A percentile compares a stretch with the other conserved stretches of the same genome.
These are phyloP conservation scores for Aleiodes leptofemur DNA, from an alignment of 2,888 invertebrate species.

Conservation along the genomic window DNA sequence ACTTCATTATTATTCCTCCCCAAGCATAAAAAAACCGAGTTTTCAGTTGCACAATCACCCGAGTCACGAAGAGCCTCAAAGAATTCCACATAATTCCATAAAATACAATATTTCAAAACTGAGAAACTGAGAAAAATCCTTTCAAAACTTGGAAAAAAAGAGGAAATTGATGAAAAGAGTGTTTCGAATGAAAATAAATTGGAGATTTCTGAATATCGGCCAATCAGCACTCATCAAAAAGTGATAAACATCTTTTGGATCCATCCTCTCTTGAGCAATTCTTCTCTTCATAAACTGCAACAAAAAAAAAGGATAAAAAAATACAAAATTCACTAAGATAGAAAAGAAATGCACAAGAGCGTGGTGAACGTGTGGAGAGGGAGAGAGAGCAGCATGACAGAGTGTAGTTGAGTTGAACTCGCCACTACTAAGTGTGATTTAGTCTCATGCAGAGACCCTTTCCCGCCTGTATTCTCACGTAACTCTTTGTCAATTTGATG, in stretches of 20 bases:
- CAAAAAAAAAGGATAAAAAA: not conserved
- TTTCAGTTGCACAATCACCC: conserved; percentile 3
- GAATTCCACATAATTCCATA: not conserved
- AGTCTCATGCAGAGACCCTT: conserved; percentile 55
- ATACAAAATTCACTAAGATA: not conserved
- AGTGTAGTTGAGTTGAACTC: conserved; percentile 31
- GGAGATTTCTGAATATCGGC: no score
- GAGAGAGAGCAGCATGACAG: not conserved
- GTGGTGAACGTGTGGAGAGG: conserved; percentile 26
- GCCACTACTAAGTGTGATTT: conserved; percentile 44
- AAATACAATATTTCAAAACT: no score
- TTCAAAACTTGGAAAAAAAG: no score
- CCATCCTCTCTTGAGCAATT: no score
- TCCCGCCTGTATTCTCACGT: conserved; percentile 50
- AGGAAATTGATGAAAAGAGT: no score
- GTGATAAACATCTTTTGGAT: no score
- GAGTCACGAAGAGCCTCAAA: not conserved
- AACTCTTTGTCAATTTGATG: conserved; percentile 27
- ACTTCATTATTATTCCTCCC: conserved; percentile 30
- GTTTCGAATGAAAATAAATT: no score
- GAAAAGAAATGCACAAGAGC: not conserved
- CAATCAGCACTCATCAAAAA: no score
- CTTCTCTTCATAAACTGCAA: no score
- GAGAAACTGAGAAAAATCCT: no score
- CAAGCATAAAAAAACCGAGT: not conserved